Evolutionary conservation across 2,113 vertebrate genomes (phyloP).

Genomic region (Colinus virginianus): DNA sequence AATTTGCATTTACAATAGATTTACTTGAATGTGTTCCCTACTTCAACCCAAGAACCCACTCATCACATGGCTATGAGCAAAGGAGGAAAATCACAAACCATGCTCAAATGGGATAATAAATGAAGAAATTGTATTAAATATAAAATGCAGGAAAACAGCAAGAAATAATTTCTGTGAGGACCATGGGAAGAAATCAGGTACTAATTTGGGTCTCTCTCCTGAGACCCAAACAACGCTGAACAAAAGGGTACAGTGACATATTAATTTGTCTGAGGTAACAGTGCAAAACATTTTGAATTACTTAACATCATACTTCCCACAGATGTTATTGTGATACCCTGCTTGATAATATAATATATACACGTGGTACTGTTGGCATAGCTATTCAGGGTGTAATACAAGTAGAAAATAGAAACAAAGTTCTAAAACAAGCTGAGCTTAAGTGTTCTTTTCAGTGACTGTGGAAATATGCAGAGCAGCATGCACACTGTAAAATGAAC

Average conservation of each 20-base stretch:
- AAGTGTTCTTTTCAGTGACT: slow-evolving; percentile 1
- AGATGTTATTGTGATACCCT: neutral
- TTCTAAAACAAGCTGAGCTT: slow-evolving; percentile 38
- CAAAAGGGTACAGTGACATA: neutral
- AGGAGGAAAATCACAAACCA: neutral
- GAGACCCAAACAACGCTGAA: fast-evolving
- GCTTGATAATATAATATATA: neutral
- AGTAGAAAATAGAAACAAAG: slow-evolving; percentile 38
- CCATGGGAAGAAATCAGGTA: neutral
- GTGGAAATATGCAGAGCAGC: neutral
- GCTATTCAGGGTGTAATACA: neutral
- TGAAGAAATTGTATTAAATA: neutral
- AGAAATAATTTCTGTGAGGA: neutral
- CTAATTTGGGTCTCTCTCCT: neutral
- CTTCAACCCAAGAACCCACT: neutral
- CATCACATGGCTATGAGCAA: neutral
- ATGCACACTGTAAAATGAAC: neutral
- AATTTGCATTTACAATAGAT: neutral
- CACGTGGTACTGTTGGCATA: neutral
- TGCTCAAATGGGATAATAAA: neutral
- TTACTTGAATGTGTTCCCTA: neutral
- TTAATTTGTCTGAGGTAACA: neutral
- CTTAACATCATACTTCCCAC: neutral
- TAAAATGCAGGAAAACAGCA: neutral
- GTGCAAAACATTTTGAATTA: neutral